These are phyloP conservation scores for Platalea minor DNA, from an alignment of 2,797 vertebrate genomes.

Conservation along the genomic window DNA sequence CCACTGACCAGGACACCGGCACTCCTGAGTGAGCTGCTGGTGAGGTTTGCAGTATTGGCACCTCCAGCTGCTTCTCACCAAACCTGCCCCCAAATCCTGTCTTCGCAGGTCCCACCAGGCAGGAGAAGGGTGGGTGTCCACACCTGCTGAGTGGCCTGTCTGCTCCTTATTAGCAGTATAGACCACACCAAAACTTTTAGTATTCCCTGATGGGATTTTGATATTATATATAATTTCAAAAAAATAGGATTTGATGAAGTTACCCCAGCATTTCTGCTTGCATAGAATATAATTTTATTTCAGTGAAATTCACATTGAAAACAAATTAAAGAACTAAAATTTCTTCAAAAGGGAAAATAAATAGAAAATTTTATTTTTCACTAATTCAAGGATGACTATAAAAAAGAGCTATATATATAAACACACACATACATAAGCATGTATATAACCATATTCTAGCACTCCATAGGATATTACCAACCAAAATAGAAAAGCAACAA, in stretches of 20 bases:
- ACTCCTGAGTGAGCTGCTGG: neutral
- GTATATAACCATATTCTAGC: neutral
- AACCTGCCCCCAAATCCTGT: neutral
- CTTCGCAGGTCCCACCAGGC: accelerated
- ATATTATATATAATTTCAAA: neutral
- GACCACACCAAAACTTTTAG: neutral
- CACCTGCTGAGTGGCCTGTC: neutral
- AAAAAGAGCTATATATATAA: neutral
- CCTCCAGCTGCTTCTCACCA: neutral
- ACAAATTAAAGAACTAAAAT: neutral
- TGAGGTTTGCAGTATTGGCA: neutral
- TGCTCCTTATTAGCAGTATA: neutral
- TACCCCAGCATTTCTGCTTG: neutral
- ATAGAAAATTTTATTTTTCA: neutral
- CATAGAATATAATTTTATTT: neutral
- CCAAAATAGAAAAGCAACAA: neutral
- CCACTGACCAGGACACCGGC: accelerated
- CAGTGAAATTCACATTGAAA: neutral
- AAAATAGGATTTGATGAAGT: neutral
- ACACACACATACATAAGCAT: neutral
- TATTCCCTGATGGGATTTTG: neutral
- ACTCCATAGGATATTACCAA: neutral
- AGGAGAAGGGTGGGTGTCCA: accelerated
- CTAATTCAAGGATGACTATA: neutral
- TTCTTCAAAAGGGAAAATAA: neutral